Evolutionary conservation across 2,888 invertebrate genomes (phyloP), one percentile per base, ranked within the genome.

Genomic region (Sinohyriopsis cumingii): DNA sequence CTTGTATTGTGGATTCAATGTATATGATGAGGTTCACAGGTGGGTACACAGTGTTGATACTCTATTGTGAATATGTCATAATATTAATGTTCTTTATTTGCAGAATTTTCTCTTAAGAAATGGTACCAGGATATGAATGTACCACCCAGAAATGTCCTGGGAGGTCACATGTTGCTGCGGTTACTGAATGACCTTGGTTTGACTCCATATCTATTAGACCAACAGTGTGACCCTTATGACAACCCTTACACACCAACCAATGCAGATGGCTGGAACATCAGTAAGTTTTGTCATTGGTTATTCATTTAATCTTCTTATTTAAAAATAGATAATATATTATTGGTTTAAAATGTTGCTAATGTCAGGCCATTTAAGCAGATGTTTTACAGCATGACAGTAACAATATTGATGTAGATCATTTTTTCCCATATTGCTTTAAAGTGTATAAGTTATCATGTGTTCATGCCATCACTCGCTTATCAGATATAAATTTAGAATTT

Each of bases 51-150:
- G n/a, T n/a, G n/a, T n/a, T n/a, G n/a, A n/a, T n/a, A n/a, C n/a
- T n/a, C n/a, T n/a, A 1, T 45, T 9, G 33, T 45, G 33, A 45
- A 45, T 45, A 9, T 45, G 9, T 45, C 1, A 45, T 9, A 45
- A 45, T 7, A 45, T 45, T 45, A 45, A 9, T 45, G 33, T 45
- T 45, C 18, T 25, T 69, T 15, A 56, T 63, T 63, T 69, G 7
- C 53, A 77, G 76, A 59, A 22, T 77, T 77, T 63, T 77, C 76
- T 54, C 65, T 74, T 59, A 67, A 63, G 9, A 22, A 45, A 20
- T 77, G 72, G 68, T 64, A 70, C 20, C 5, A 53, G 22, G 63
- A 59, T 4, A 54, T 64, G 24, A 63, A 69, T 18, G n/a, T 74
- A 5, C 63, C 62, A 59, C 1, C 65, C 24, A 33, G 45, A 53